A percentile compares a stretch with the other conserved stretches of the same genome.
Evolutionary conservation across 2,888 invertebrate genomes (phyloP).

Genomic region (Andrena fulva): DNA sequence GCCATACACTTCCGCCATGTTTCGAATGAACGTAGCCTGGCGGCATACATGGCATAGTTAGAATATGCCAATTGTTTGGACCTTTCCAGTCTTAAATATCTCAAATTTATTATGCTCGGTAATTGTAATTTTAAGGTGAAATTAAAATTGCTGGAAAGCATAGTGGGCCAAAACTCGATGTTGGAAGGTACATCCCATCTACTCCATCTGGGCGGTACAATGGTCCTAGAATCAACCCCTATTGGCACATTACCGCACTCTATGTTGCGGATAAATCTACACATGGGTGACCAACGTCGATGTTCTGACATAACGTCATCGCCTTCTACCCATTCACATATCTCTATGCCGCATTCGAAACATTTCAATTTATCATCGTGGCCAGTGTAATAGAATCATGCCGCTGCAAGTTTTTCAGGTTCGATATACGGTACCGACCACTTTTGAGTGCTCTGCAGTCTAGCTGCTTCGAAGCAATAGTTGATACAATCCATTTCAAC

Average conservation of each 20-base stretch:
- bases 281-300: slow-evolving; percentile 91
- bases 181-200: slow-evolving; percentile 85
- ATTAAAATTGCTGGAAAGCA: slow-evolving; percentile 76
- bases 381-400: slow-evolving; percentile 93
- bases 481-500: slow-evolving; percentile 80
- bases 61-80: slow-evolving; percentile 88
- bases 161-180: slow-evolving; percentile 82
- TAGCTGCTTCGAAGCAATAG: slow-evolving; percentile 86
- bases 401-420: slow-evolving; percentile 89
- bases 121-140: slow-evolving; percentile 67
- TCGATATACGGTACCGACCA: slow-evolving; percentile 89
- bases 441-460: slow-evolving; percentile 88
- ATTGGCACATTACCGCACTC: slow-evolving; percentile 89
- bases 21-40: slow-evolving; percentile 90
- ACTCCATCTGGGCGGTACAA: slow-evolving; percentile 79
- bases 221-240: slow-evolving; percentile 77
- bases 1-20: slow-evolving; percentile 93
- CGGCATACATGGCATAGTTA: slow-evolving; percentile 89
- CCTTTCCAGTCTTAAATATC: slow-evolving; percentile 81
- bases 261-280: slow-evolving; percentile 90
- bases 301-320: slow-evolving; percentile 94
- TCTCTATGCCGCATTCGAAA: slow-evolving; percentile 92
- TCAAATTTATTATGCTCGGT: slow-evolving; percentile 75
- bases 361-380: slow-evolving; percentile 92
- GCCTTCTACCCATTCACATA: slow-evolving; percentile 92